Evolutionary conservation across 1,140 invertebrate species (phyloP).

Genomic region (Drosophila watanabei): DNA sequence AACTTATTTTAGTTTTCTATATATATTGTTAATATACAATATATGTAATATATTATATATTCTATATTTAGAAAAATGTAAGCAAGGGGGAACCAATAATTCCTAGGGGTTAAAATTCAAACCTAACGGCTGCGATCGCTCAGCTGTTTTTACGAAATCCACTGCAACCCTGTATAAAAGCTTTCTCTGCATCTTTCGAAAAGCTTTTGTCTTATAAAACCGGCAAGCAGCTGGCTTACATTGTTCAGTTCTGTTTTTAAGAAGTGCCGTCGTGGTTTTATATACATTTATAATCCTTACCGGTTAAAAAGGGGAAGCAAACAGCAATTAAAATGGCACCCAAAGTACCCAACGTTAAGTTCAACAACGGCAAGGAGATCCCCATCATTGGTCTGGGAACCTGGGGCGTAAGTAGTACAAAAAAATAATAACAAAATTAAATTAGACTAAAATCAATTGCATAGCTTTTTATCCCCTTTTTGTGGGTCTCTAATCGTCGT

Average conservation of each 20-base stretch:
- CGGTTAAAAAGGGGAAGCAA: conserved; percentile 5
- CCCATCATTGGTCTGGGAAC: conserved; percentile 92
- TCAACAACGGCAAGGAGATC: conserved; percentile 89
- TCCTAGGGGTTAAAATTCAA: conserved; percentile 9
- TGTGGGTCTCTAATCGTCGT: conserved; percentile 1
- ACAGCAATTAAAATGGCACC: conserved; percentile 43
- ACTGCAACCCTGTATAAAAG: conserved; percentile 41
- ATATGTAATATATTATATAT: neutral
- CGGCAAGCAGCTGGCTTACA: conserved; percentile 48
- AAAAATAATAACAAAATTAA: conserved; percentile 5
- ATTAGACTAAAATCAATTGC: conserved; percentile 3
- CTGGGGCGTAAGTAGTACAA: conserved; percentile 89
- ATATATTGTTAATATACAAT: too few species aligned
- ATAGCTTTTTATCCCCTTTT: too few species aligned
- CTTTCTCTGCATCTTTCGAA: conserved; percentile 26
- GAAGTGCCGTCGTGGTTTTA: conserved; percentile 10
- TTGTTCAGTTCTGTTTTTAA: conserved; percentile 33
- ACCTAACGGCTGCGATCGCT: conserved; percentile 28
- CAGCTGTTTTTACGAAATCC: conserved; percentile 8
- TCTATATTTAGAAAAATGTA: neutral
- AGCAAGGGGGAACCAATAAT: neutral
- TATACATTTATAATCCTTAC: conserved; percentile 29
- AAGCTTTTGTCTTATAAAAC: conserved; percentile 61
- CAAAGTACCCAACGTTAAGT: conserved; percentile 86
- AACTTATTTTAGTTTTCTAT: too few species aligned